Percentiles rank a stretch among this genome's conserved stretches.
These are phyloP conservation scores for Peromyscus melanophrys DNA, from an alignment of 2,797 vertebrate genomes.

Conservation along the genomic window DNA sequence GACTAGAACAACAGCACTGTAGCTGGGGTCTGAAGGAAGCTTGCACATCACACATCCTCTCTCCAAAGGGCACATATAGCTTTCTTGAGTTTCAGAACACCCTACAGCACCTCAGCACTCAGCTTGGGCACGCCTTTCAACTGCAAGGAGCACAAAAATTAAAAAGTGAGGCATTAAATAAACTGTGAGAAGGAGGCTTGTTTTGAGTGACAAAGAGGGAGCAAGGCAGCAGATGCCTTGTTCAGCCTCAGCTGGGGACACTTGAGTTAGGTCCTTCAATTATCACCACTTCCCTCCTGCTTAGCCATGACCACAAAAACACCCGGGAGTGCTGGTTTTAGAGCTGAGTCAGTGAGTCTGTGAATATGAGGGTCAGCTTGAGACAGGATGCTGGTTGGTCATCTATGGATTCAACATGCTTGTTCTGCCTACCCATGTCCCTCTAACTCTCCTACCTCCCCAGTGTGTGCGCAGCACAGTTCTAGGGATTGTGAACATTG, in stretches of 20 bases:
- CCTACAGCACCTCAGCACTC: neutral
- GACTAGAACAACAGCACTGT: neutral
- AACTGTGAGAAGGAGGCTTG: neutral
- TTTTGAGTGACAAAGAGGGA: neutral
- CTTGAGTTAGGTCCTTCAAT: accelerated
- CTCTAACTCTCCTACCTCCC: neutral
- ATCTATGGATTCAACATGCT: neutral
- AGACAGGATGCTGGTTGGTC: neutral
- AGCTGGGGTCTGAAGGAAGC: neutral
- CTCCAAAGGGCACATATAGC: neutral
- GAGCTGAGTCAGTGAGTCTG: neutral
- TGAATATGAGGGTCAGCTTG: neutral
- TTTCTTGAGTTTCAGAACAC: neutral
- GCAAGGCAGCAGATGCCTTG: neutral
- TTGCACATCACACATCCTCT: neutral
- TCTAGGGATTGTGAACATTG: neutral
- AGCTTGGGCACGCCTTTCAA: neutral
- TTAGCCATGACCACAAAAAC: neutral
- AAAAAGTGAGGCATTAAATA: neutral
- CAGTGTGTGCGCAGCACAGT: neutral
- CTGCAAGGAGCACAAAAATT: neutral
- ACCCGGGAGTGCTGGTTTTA: neutral
- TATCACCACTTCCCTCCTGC: neutral
- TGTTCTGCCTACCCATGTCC: neutral
- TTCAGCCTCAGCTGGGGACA: neutral